A percentile compares a stretch with the other conserved stretches of the same genome.
Conservation (phyloP, 2,113 vertebrate genomes). For the Tenebrosternarchus preto region DNA sequence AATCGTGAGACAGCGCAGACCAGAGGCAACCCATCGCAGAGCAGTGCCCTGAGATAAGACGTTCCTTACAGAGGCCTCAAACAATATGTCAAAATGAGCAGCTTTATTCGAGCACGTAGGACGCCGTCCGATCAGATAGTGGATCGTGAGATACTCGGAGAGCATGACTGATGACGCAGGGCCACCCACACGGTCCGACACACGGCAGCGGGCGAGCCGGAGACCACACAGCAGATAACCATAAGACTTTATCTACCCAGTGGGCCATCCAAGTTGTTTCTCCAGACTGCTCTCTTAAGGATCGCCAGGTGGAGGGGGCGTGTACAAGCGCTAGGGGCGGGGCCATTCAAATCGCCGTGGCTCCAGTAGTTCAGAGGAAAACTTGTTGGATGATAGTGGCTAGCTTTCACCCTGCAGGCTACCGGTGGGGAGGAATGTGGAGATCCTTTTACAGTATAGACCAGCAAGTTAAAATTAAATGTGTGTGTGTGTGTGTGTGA, state of each 20-base stretch:
- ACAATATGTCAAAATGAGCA: not conserved
- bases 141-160: not conserved
- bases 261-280: constrained; percentile 41
- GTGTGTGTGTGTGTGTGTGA: no score
- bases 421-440: no score
- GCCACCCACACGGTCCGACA: not conserved
- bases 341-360: not conserved
- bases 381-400: no score
- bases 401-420: no score
- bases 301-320: not conserved
- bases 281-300: constrained; percentile 20
- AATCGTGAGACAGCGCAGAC: not conserved
- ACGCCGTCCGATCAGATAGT: not conserved
- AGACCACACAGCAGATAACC: constrained; percentile 40
- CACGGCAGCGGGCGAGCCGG: no score
- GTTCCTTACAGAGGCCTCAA: not conserved
- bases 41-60: not conserved
- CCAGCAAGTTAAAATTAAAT: no score
- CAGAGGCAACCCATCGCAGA: no score
- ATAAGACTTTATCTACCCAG: constrained; percentile 33
- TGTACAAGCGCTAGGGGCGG: not conserved
- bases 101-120: not conserved
- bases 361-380: no score
- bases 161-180: not conserved
- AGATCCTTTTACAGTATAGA: no score